These are phyloP conservation scores for Leptogaster cylindrica DNA, from an alignment of 2,888 invertebrate genomes.

Conservation along the genomic window DNA sequence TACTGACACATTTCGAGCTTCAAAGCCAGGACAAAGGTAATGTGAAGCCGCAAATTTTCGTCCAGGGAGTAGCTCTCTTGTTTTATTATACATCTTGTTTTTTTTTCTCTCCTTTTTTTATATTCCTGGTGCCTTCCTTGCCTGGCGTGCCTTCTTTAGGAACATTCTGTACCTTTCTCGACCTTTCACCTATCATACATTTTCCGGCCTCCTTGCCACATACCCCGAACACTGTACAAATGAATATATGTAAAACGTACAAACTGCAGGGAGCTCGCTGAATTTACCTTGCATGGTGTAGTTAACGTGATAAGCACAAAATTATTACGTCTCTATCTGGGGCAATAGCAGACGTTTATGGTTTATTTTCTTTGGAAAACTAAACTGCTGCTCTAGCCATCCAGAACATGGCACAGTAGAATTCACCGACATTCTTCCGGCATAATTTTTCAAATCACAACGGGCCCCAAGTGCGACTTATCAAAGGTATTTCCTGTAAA, in stretches of 20 bases:
- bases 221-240: neutral
- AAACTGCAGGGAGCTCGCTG: neutral
- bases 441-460: neutral
- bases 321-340: neutral
- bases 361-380: neutral
- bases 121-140: neutral
- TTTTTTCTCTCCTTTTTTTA: neutral
- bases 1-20: conserved; percentile 36
- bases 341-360: neutral
- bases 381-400: too few species aligned
- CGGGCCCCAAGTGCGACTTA: neutral
- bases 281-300: conserved; percentile 2
- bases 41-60: conserved; percentile 37
- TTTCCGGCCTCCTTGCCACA: neutral
- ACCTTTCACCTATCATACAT: conserved; percentile 19
- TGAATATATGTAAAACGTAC: conserved; percentile 6
- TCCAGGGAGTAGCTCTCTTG: conserved; percentile 26
- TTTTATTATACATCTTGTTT: neutral
- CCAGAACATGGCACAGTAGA: too few species aligned
- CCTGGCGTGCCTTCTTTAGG: conserved; percentile 3
- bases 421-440: neutral
- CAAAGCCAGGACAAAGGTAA: conserved; percentile 37
- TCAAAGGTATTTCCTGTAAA: too few species aligned
- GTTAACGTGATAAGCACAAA: conserved; percentile 13
- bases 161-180: conserved; percentile 31